Base-by-base conservation (phyloP, 2,888 invertebrate genomes). In the Phrixothrix hirtus region DNA sequence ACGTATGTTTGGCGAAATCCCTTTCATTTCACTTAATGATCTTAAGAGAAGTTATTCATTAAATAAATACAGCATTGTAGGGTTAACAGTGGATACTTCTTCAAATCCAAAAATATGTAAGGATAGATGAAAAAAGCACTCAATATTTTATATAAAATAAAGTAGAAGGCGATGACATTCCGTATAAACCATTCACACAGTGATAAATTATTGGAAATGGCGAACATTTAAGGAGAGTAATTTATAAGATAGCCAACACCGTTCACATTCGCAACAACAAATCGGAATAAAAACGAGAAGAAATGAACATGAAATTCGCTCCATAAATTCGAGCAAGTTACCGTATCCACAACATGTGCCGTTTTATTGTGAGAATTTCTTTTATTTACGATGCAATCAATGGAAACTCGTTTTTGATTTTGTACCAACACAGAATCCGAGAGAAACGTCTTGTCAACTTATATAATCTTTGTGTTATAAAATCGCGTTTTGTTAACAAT, bases 221-320 rank as follows among this genome's bases (percentile, higher is more conserved):
- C 26, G 44, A 15, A 44, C 34, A 35, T 35, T 44, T 35, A 44
- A 34, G 27, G 21, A 15, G 26, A 27, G 35, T 44, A 35, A 44
- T 44, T 47, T 47, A 47, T 39, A 34, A 17, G 32, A 39, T 44
- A 32, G 47, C 39, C 37, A 39, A 31, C 39, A 47, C 39, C 26
- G 39, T 39, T 47, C 38, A 26, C 32, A 47, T 45, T 45, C 45
- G 29, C 45, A 30, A 37, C 39, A 47, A 47, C 47, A 39, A 47
- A 47, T 39, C 39, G 34, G 39, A 38, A 47, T 47, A 47, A 39
- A 47, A 47, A 47, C 31, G 39, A 47, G 39, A 39, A 16, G 37
- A 47, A 47, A 16, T 47, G 47, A 39, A 47, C 47, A 47, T 39
- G 47, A 47, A 47, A 47, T 47, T 47, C 47, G 39, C 39, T 47